Evolutionary conservation across 37 sponge, comb jelly and placozoan genomes (phyloP).

Genomic region (Chondrosia reniformis): DNA sequence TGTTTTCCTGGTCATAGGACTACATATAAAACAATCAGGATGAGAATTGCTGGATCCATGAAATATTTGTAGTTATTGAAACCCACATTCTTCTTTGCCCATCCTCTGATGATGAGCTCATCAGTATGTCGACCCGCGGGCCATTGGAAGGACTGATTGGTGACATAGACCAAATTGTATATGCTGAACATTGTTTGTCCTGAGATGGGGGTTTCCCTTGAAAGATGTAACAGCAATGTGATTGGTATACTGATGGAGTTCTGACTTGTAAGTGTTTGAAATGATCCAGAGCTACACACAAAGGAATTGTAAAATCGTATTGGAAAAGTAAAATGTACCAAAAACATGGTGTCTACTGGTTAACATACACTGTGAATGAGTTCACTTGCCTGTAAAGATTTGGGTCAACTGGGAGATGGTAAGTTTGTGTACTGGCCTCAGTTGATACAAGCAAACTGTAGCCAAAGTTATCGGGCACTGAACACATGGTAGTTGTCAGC

Average conservation of each 20-base stretch:
- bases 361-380: neutral
- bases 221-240: conserved; percentile 29
- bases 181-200: conserved; percentile 16
- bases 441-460: conserved; percentile 34
- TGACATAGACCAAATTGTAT: conserved; percentile 3
- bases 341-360: too few species aligned
- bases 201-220: conserved; percentile 5
- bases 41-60: neutral
- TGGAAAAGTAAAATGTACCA: too few species aligned
- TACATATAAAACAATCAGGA: neutral
- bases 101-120: conserved; percentile 9
- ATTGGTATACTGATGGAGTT: conserved; percentile 36
- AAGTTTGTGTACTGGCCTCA: conserved; percentile 23
- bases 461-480: conserved; percentile 5
- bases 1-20: conserved; percentile 4
- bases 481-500: neutral
- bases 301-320: too few species aligned
- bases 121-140: conserved; percentile 14
- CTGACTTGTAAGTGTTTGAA: conserved; percentile 30
- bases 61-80: neutral
- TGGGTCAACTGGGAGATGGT: conserved; percentile 42
- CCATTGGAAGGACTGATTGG: conserved; percentile 9
- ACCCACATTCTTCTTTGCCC: neutral
- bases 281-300: neutral
- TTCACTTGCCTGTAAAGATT: conserved; percentile 45